phyloP scores from a whole-genome alignment of 2,113 vertebrate genomes.

The Gobio gobio region DNA sequence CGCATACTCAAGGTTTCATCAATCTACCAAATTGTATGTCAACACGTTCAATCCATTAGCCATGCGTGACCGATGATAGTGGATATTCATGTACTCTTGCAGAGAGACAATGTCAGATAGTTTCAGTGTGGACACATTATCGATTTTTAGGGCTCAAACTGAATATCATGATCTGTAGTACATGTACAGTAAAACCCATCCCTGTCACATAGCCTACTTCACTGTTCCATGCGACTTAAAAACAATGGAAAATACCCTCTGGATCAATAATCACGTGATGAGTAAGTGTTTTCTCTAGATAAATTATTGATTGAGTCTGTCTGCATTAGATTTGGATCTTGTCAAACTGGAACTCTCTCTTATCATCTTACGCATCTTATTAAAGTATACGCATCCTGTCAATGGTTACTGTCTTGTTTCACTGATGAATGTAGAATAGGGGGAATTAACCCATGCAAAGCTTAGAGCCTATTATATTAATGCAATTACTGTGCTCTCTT shows the following conservation, averaged over 20 bases:
- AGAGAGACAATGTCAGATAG: not conserved
- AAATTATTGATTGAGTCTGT: constrained; percentile 37
- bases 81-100: not conserved
- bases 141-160: not conserved
- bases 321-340: not conserved
- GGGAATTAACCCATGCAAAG: not conserved
- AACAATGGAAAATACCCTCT: not conserved
- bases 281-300: constrained; percentile 37
- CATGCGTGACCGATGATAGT: not conserved
- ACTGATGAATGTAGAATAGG: constrained; percentile 4
- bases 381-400: not conserved
- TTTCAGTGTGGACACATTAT: not conserved
- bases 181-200: constrained; percentile 11
- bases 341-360: not conserved
- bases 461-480: constrained; percentile 15
- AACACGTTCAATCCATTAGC: not conserved
- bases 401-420: not conserved
- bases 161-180: constrained; percentile 4
- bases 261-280: constrained; percentile 43
- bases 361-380: constrained; percentile 8
- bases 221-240: not conserved
- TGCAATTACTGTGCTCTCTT: not conserved
- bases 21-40: not conserved
- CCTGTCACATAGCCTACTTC: constrained; percentile 22
- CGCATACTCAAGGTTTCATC: not conserved